Evolutionary conservation across 2,113 vertebrate genomes (phyloP).

Genomic region (Emydocephalus ijimae): DNA sequence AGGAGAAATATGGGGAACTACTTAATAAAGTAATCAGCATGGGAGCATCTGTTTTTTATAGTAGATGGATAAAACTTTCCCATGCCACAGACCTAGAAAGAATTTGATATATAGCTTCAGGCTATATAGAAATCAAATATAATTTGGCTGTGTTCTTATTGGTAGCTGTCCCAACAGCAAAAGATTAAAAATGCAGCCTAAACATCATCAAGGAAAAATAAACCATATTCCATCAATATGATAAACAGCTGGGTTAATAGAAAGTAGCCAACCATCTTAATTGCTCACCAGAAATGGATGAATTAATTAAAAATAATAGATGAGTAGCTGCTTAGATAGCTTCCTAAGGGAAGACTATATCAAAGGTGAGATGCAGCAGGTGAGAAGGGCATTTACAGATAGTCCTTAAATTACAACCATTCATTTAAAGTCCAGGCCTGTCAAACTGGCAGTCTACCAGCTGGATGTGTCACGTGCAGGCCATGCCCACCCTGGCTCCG

Average conservation of each 20-base stretch:
- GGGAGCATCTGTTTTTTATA: not conserved
- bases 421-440: not conserved
- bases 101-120: not conserved
- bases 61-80: not conserved
- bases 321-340: not conserved
- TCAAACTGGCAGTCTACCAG: no score
- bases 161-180: not conserved
- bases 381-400: not conserved
- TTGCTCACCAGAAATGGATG: not conserved
- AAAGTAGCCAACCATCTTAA: not conserved
- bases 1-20: not conserved
- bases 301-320: not conserved
- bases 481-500: no score
- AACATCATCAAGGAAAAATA: not conserved
- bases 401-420: not conserved
- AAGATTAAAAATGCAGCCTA: not conserved
- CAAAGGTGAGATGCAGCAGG: not conserved
- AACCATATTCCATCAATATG: not conserved
- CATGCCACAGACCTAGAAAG: not conserved
- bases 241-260: not conserved
- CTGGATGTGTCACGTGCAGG: no score
- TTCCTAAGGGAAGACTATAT: not conserved
- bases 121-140: not conserved
- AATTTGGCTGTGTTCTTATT: not conserved
- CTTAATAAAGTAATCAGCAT: not conserved